Conservation (phyloP, 2,888 invertebrate species). For the Autographa pulchrina region DNA sequence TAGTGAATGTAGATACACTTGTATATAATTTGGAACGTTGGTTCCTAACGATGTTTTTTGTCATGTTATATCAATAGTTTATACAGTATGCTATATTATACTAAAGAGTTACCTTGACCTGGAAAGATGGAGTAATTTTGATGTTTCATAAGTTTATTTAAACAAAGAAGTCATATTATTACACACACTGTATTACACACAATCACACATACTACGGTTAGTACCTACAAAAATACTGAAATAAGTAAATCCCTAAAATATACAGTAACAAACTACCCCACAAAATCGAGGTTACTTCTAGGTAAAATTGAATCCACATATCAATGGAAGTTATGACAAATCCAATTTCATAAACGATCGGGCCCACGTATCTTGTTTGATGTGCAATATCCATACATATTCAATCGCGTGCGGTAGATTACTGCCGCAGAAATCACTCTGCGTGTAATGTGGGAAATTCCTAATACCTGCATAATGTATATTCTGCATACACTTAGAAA, state of each 20-base stretch:
- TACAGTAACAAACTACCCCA: not conserved
- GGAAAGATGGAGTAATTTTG: too few species aligned
- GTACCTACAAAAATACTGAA: too few species aligned
- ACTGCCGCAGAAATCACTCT: constrained; percentile 36
- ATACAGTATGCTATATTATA: too few species aligned
- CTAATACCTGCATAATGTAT: constrained; percentile 10
- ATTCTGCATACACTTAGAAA: constrained; percentile 6
- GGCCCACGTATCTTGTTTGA: constrained; percentile 15
- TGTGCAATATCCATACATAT: constrained; percentile 43
- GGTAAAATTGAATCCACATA: not conserved
- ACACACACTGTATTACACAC: too few species aligned
- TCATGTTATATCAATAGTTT: too few species aligned
- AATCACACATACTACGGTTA: too few species aligned
- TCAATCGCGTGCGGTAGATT: constrained; percentile 30
- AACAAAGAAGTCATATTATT: too few species aligned
- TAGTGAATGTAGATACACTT: too few species aligned
- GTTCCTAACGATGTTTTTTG: too few species aligned
- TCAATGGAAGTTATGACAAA: constrained; percentile 9
- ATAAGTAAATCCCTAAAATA: not conserved
- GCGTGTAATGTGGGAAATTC: constrained; percentile 20
- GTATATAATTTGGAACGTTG: too few species aligned
- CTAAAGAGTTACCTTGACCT: too few species aligned
- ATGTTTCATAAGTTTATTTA: too few species aligned
- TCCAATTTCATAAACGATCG: constrained; percentile 34
- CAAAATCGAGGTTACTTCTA: not conserved